Base-by-base conservation (phyloP, 2,113 vertebrate genomes). In the Melospiza melodia region DNA sequence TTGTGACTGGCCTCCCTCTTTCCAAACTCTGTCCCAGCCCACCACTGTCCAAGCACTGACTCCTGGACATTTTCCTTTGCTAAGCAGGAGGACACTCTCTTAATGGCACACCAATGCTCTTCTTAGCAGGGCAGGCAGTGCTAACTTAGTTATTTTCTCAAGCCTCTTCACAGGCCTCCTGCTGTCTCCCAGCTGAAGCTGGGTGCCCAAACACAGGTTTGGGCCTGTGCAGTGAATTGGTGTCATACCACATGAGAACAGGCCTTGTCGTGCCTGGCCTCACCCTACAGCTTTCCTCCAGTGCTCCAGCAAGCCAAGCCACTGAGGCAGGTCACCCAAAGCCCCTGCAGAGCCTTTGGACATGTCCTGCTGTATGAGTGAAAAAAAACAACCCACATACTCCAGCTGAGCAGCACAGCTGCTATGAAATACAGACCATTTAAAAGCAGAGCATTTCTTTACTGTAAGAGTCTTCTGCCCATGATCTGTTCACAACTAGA, bases 341-440 rank as follows among this genome's bases (percentile, higher is more conserved):
- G 37, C 33, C 16, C 11, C 12, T 11, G 43, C 43, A 22, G 24
- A 81, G 51, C 21, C 65, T 68, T 71, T 52, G 51, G 19, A 43
- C 17, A 9, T 4, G 2, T 0, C 1, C 43, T 46, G 30, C 7
- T 31, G 9, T 25, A 5, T 7, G 24, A 0, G 0, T 63, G 63
- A 48, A 25, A 67, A 67, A 63, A 91, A 68, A 5, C 30, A 67
- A 8, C 24, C 27, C 33, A 15, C 3, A 0, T 24, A 8, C 28
- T 63, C 30, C 10, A 58, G 59, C 31, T 83, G 25, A 58, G 55
- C 17, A 74, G 41, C 43, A 44, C 11, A 35, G 41, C 46, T 51
- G 35, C 52, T 44, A 51, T 3, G 17, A 73, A 85, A 33, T 2
- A 2, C 15, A 68, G 51, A 35, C 16, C 23, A 22, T 51, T 37